Conservation (phyloP, 2,888 invertebrate species). For the Meliscaeva auricollis region DNA sequence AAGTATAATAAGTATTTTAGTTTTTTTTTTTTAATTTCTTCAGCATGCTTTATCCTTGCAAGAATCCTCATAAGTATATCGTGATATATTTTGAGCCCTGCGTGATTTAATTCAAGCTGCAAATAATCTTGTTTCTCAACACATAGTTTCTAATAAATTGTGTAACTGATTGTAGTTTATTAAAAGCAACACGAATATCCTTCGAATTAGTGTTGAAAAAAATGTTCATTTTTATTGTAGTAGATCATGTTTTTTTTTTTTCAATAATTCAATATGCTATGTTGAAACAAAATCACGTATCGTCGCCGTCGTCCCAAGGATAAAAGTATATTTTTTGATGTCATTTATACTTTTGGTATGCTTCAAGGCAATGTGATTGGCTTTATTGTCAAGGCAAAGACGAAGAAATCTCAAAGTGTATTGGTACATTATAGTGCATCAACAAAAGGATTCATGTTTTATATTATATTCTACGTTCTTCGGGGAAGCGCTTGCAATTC, state of each 20-base stretch:
- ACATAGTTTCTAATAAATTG: no score
- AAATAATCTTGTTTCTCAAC: no score
- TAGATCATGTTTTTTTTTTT: not conserved
- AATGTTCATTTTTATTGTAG: not conserved
- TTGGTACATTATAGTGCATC: conserved; percentile 4
- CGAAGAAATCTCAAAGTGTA: conserved; percentile 20
- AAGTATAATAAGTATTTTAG: no score
- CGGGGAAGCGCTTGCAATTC: not conserved
- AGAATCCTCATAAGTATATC: no score
- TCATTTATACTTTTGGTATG: not conserved
- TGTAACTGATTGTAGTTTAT: no score
- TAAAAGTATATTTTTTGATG: not conserved
- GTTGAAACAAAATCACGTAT: conserved; percentile 39
- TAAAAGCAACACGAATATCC: not conserved
- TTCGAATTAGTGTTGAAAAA: not conserved
- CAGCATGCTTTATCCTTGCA: no score
- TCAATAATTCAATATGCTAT: conserved; percentile 4
- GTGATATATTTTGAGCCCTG: no score
- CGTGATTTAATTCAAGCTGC: no score
- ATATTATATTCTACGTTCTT: not conserved
- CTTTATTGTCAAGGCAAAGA: conserved; percentile 40
- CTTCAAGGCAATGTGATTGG: conserved; percentile 37
- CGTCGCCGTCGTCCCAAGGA: no score
- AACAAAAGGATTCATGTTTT: conserved; percentile 22
- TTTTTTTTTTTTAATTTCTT: no score